Base-by-base conservation (phyloP, 2,113 vertebrate species). In the Dipodomys stephensi region DNA sequence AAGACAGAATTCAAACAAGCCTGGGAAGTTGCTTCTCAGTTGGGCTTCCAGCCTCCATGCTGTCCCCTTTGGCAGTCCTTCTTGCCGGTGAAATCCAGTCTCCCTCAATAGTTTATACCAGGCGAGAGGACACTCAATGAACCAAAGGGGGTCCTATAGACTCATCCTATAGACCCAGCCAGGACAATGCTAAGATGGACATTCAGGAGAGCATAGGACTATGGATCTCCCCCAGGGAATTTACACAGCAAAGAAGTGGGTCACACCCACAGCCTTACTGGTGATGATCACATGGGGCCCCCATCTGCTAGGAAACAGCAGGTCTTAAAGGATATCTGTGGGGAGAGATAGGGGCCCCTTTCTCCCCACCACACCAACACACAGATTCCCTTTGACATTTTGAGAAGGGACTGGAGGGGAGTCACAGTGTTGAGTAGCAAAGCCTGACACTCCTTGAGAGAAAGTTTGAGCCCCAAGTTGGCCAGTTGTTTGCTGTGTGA, bases 21-120 rank as follows among this genome's bases (percentile, higher is more conserved):
- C 78, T 65, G 78, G 65, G 53, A 92, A 71, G 88, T 86, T 73
- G 76, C 88, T 92, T 79, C 71, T 62, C 15, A 88, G 68, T 3
- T 60, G 79, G 73, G 49, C 62, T 86, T 77, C 39, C 53, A 83
- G 76, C 67, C 68, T 67, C 65, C 39, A 44, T 53, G 46, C 20
- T 2, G 27, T 62, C n/a, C 64, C 15, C 71, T n/a, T 62, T 22
- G 1, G 25, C 32, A 81, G 67, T 25, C 18, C 71, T 86, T 74
- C 49, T 77, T 81, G 49, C 28, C 16, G 0, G 22, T 53, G 35
- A 18, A 90, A 49, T 76, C 39, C 49, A 83, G 49, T 28, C 69
- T 16, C 39, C 22, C 35, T n/a, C 39, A 23, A 4, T 25, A 62
- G 9, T 65, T 49, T 80, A 18, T 89, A 68, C 64, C 35, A 77